Conservation (phyloP, 2,797 vertebrate species). For the Macropodus opercularis region DNA sequence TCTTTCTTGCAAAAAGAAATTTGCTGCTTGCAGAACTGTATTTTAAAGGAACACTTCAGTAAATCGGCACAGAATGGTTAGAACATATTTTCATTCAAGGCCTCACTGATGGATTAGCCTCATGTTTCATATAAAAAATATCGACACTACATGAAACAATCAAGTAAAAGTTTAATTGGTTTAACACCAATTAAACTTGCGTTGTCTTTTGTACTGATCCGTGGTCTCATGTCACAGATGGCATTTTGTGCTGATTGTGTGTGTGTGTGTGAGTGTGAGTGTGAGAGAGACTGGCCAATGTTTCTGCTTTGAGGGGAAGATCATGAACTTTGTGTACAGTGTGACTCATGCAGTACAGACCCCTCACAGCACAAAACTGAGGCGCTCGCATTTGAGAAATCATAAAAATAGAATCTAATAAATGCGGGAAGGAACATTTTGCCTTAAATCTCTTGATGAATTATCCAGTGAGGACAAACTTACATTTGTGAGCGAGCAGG, state of each 20-base stretch:
- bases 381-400: slow-evolving; percentile 53
- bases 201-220: too few relatives aligned
- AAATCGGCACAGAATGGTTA: not conserved
- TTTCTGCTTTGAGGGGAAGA: slow-evolving; percentile 44
- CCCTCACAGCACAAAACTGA: slow-evolving; percentile 39
- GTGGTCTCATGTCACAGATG: slow-evolving; percentile 27
- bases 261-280: slow-evolving; percentile 14
- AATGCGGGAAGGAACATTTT: not conserved
- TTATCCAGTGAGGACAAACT: slow-evolving; percentile 73
- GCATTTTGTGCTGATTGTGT: slow-evolving; percentile 17
- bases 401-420: slow-evolving; percentile 27
- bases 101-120: too few relatives aligned
- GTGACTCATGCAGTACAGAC: slow-evolving; percentile 59
- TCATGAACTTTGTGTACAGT: slow-evolving; percentile 42
- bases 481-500: slow-evolving; percentile 94
- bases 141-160: too few relatives aligned
- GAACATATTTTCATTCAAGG: not conserved
- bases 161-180: too few relatives aligned
- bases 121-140: not conserved
- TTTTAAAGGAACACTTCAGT: too few relatives aligned
- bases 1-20: too few relatives aligned
- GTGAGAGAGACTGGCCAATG: slow-evolving; percentile 20
- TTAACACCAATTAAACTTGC: too few relatives aligned
- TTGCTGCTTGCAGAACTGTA: too few relatives aligned
- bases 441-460: not conserved